phyloP scores from a whole-genome alignment of 2,888 invertebrate species.

The Lymantria monacha region DNA sequence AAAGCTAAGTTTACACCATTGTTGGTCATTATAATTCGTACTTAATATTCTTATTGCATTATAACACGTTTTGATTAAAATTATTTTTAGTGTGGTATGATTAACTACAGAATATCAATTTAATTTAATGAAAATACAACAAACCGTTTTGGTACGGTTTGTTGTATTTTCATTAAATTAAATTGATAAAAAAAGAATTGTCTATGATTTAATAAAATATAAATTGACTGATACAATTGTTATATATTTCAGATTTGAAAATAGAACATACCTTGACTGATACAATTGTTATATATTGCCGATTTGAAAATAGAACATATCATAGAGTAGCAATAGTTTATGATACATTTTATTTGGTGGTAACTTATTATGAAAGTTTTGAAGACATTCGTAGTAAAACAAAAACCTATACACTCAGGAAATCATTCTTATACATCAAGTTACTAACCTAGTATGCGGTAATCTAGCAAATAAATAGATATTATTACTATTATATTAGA shows the following conservation, averaged over 20 bases:
- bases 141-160: background rate
- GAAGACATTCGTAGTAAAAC: slow-evolving; percentile 7
- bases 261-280: slow-evolving; percentile 3
- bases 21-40: slow-evolving; percentile 49
- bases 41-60: slow-evolving; percentile 35
- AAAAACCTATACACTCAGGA: background rate
- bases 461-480: slow-evolving; percentile 3
- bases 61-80: slow-evolving; percentile 24
- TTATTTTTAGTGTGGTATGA: slow-evolving; percentile 8
- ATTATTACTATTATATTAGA: slow-evolving; percentile 1
- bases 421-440: background rate
- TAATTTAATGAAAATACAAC: background rate
- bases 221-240: slow-evolving; percentile 8
- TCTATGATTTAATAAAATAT: slow-evolving; percentile 1
- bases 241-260: background rate
- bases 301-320: background rate
- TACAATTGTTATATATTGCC: background rate
- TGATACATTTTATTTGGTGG: slow-evolving; percentile 19
- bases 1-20: slow-evolving; percentile 36
- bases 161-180: background rate
- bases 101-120: slow-evolving; percentile 2
- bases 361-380: slow-evolving; percentile 4
- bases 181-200: background rate
- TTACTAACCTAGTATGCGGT: background rate
- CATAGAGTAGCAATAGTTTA: background rate